Conservation (phyloP, 2,888 invertebrate genomes). For the Clusia tigrina region DNA sequence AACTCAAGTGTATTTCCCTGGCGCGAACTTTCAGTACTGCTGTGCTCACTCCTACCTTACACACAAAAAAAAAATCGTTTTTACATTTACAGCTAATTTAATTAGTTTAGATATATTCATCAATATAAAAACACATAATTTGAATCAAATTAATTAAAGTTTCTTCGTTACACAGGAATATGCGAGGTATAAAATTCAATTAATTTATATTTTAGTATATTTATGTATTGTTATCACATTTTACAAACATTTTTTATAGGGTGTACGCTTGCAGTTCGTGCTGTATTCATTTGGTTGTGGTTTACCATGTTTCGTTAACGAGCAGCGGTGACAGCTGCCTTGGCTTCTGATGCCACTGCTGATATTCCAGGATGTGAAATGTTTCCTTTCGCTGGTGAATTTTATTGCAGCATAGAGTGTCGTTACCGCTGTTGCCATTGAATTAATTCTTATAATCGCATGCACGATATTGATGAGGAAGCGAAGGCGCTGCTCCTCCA, state of each 20-base stretch:
- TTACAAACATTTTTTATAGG: no score
- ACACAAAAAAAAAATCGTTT: no score
- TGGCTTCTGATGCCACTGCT: not conserved
- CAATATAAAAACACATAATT: not conserved
- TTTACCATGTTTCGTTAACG: constrained; percentile 18
- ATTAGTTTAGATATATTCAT: not conserved
- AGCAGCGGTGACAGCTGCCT: not conserved
- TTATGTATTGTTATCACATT: no score
- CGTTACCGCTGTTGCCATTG: not conserved
- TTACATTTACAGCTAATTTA: no score
- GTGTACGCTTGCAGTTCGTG: not conserved
- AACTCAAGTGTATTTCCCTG: not conserved
- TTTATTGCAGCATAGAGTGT: not conserved
- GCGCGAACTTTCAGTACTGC: no score
- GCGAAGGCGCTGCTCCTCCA: no score
- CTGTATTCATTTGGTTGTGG: constrained; percentile 32
- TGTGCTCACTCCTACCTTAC: not conserved
- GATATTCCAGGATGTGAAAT: not conserved
- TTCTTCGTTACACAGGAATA: not conserved
- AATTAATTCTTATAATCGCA: constrained; percentile 1
- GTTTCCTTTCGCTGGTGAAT: not conserved
- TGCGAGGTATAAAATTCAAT: no score
- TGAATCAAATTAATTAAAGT: no score
- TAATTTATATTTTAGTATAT: no score
- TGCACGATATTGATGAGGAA: not conserved